Evolutionary conservation across 53 echinoderm and acorn worm species (phyloP).

Genomic region (Patiria pectinifera): DNA sequence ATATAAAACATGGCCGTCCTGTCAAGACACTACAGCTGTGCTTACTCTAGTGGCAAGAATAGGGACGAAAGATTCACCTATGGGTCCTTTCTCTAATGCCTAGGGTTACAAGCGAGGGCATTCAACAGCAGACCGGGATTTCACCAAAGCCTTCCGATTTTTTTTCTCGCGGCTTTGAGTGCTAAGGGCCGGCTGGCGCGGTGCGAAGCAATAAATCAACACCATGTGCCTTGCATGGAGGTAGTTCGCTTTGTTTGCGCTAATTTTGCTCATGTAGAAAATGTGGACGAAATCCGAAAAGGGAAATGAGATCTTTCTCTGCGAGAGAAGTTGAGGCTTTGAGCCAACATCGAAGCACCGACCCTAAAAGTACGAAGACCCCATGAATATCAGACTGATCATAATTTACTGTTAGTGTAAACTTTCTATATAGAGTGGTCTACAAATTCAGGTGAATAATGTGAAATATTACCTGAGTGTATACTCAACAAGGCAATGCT

Average conservation of each 20-base stretch:
- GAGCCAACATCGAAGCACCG: too few species aligned
- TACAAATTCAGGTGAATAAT: too few species aligned
- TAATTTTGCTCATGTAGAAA: not conserved
- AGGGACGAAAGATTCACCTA: not conserved
- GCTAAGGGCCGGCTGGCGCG: not conserved
- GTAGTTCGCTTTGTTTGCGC: not conserved
- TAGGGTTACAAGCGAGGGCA: slow-evolving; percentile 4
- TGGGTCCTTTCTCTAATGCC: not conserved
- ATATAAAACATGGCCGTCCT: slow-evolving; percentile 25
- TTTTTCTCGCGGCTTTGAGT: not conserved
- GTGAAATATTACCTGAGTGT: too few species aligned
- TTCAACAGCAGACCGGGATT: not conserved
- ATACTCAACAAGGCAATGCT: too few species aligned
- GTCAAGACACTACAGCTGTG: slow-evolving; percentile 49
- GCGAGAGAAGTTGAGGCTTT: too few species aligned
- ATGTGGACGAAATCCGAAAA: not conserved
- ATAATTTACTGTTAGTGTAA: too few species aligned
- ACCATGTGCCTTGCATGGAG: not conserved
- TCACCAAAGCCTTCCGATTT: not conserved
- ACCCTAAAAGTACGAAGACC: too few species aligned
- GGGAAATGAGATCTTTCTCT: too few species aligned
- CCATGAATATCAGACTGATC: too few species aligned
- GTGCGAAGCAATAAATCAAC: not conserved
- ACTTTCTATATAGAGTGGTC: too few species aligned
- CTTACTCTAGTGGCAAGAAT: not conserved